These are phyloP conservation scores for Hafferia zeledoni DNA, from an alignment of 2,797 vertebrate genomes.

Conservation along the genomic window DNA sequence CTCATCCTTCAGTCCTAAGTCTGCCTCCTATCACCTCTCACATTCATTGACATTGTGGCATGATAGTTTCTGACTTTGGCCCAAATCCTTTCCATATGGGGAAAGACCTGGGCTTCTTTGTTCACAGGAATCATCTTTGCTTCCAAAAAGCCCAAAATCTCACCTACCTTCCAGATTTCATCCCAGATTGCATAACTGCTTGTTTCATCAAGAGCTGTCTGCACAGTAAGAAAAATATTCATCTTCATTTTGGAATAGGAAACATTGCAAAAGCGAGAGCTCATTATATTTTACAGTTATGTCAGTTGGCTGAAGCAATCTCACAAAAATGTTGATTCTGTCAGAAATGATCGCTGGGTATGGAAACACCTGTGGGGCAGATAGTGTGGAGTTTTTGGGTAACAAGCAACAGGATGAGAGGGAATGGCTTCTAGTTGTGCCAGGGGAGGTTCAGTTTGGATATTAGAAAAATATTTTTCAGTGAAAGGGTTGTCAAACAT, in stretches of 20 bases:
- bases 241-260: not conserved
- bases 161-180: not conserved
- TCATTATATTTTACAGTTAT: not conserved
- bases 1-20: not conserved
- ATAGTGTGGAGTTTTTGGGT: not conserved
- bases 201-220: not conserved
- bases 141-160: not conserved
- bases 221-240: not conserved
- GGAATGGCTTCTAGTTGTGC: not conserved
- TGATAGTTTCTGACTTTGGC: not conserved
- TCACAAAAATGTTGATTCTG: not conserved
- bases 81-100: not conserved
- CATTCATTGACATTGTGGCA: not conserved
- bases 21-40: not conserved
- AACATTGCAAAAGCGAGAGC: not conserved
- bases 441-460: not conserved
- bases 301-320: not conserved
- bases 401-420: not conserved
- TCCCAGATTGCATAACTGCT: not conserved
- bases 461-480: not conserved
- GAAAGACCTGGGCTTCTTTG: not conserved
- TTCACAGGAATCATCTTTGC: not conserved
- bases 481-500: not conserved
- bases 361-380: not conserved
- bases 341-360: not conserved